Evolutionary conservation across 2,888 invertebrate species (phyloP).

Genomic region (Cryptops parisi): DNA sequence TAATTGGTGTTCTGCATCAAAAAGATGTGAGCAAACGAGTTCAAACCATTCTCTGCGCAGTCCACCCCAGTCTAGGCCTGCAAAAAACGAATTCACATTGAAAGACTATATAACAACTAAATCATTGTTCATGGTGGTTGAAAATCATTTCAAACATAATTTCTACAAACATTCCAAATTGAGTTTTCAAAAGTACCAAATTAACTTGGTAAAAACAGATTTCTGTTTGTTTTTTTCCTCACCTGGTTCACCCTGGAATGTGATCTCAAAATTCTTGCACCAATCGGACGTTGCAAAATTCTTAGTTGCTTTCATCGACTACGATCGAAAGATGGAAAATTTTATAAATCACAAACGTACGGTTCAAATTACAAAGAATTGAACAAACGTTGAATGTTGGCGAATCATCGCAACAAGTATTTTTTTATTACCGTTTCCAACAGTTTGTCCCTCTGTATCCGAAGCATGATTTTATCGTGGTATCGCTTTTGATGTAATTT

Average conservation of each 20-base stretch:
- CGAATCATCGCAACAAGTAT: background rate
- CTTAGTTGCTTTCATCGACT: slow-evolving; percentile 69
- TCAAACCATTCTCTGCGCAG: slow-evolving; percentile 91
- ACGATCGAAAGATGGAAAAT: slow-evolving; percentile 24
- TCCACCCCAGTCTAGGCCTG: slow-evolving; percentile 89
- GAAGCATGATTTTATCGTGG: slow-evolving; percentile 69
- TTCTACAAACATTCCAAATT: no score
- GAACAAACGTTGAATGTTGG: background rate
- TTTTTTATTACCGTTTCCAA: slow-evolving; percentile 39
- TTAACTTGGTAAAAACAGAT: no score
- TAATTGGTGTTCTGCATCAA: slow-evolving; percentile 62
- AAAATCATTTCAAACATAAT: no score
- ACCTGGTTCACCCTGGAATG: slow-evolving; percentile 90
- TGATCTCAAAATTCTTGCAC: slow-evolving; percentile 87
- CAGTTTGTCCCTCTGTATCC: slow-evolving; percentile 64
- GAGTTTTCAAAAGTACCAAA: no score
- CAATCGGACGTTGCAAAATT: slow-evolving; percentile 77
- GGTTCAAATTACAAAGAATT: background rate
- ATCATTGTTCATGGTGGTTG: no score
- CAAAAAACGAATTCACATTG: slow-evolving; percentile 18
- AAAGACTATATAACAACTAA: slow-evolving; percentile 14
- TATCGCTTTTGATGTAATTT: slow-evolving; percentile 74
- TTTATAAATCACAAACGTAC: no score
- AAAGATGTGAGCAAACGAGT: slow-evolving; percentile 67
- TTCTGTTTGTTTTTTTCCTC: no score